Evolutionary conservation across 2,888 invertebrate genomes (phyloP).

Genomic region (Ennomos fuscantarius): DNA sequence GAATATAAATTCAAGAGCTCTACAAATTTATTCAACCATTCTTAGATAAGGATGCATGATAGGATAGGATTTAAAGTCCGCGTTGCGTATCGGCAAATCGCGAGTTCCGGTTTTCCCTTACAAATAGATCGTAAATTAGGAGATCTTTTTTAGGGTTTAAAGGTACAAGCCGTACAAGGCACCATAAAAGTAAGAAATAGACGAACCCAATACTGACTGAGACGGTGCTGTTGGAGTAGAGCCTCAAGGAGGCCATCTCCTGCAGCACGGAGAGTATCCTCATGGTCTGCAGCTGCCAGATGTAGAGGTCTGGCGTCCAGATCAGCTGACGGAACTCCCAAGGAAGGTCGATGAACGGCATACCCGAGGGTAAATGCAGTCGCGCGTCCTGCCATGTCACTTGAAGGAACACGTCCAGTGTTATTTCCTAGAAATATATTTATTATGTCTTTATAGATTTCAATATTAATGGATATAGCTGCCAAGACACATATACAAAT

Average conservation of each 20-base stretch:
- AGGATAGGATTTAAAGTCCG: no score
- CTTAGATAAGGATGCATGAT: no score
- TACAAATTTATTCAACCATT: no score
- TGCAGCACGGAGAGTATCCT: slow-evolving; percentile 86
- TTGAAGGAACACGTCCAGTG: slow-evolving; percentile 87
- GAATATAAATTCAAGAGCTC: no score
- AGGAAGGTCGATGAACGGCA: slow-evolving; percentile 84
- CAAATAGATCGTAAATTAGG: not conserved
- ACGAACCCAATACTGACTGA: slow-evolving; percentile 88
- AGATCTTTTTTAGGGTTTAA: not conserved
- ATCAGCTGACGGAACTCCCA: slow-evolving; percentile 86
- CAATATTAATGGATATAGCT: not conserved
- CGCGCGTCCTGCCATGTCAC: slow-evolving; percentile 86
- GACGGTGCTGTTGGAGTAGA: slow-evolving; percentile 86
- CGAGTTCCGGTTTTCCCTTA: no score
- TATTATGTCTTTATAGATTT: not conserved
- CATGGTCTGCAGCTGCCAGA: slow-evolving; percentile 87
- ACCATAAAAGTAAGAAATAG: slow-evolving; percentile 37
- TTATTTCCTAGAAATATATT: slow-evolving; percentile 80
- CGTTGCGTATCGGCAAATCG: no score
- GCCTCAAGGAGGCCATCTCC: slow-evolving; percentile 86
- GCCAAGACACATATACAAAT: no score
- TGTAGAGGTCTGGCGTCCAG: slow-evolving; percentile 87
- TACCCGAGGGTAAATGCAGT: slow-evolving; percentile 73
- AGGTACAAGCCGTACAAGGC: not conserved